Evolutionary conservation across 2,888 invertebrate species (phyloP).

Genomic region (Petrophora chlorosata): DNA sequence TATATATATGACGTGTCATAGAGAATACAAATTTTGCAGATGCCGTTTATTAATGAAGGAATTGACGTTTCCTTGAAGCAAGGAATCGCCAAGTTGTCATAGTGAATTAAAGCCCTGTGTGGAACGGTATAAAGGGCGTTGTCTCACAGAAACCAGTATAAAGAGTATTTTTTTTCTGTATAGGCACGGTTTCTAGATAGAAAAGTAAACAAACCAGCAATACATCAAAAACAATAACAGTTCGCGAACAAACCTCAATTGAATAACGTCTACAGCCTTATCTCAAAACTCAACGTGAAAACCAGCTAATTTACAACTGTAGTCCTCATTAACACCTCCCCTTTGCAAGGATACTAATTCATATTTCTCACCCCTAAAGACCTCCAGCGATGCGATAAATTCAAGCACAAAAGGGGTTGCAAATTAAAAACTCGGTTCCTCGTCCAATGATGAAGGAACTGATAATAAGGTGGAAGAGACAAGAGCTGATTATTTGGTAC

Average conservation of each 20-base stretch:
- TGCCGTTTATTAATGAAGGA: too few species aligned
- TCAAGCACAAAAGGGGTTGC: conserved; percentile 69
- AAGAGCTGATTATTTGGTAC: conserved; percentile 17
- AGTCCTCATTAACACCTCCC: conserved; percentile 60
- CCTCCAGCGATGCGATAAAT: conserved; percentile 70
- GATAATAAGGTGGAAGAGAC: conserved; percentile 49
- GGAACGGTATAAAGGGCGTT: too few species aligned
- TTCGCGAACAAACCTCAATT: conserved; percentile 6
- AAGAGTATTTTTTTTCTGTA: too few species aligned
- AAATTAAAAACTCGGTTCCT: conserved; percentile 75
- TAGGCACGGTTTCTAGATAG: too few species aligned
- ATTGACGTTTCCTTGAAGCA: too few species aligned
- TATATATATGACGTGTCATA: too few species aligned
- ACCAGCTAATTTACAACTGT: conserved; percentile 44
- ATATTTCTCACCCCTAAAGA: conserved; percentile 66
- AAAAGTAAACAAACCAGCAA: too few species aligned
- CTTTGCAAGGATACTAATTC: conserved; percentile 68
- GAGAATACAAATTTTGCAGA: too few species aligned
- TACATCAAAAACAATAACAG: too few species aligned
- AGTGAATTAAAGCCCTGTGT: too few species aligned
- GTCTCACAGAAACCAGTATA: too few species aligned
- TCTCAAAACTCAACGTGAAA: conserved; percentile 16
- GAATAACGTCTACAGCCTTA: conserved; percentile 5
- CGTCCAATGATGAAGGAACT: conserved; percentile 57
- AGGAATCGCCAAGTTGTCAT: too few species aligned